phyloP scores from a whole-genome alignment of 2,113 vertebrate species.

The Pundamilia nyererei region DNA sequence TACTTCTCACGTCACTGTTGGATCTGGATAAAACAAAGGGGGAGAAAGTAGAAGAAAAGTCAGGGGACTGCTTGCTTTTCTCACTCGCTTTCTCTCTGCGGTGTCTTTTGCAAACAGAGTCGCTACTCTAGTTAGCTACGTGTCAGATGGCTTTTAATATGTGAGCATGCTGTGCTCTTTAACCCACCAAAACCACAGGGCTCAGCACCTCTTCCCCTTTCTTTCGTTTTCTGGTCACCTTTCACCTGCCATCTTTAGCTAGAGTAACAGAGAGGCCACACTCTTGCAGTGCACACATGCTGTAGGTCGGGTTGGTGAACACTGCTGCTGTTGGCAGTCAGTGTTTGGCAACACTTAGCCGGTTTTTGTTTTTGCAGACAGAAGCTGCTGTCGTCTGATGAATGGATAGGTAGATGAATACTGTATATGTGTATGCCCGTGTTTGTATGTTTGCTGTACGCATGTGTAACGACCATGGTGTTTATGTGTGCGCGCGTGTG shows the following conservation, averaged over 20 bases:
- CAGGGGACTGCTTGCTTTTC: background rate
- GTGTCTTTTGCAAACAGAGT: conserved; percentile 45
- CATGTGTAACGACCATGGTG: background rate
- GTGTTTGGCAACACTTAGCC: conserved; percentile 38
- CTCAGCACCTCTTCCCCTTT: background rate
- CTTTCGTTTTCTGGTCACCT: background rate
- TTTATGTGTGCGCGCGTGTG: background rate
- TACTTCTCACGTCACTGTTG: background rate
- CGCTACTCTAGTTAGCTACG: conserved; percentile 26
- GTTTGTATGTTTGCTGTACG: background rate
- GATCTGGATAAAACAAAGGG: conserved; percentile 23
- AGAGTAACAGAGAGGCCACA: background rate
- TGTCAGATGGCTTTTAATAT: conserved; percentile 67
- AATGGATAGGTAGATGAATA: conserved; percentile 46
- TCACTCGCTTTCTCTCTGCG: background rate
- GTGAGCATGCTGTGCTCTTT: conserved; percentile 68
- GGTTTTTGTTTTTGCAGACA: conserved; percentile 65
- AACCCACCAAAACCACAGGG: conserved; percentile 60
- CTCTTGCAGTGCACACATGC: background rate
- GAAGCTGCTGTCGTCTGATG: conserved; percentile 40
- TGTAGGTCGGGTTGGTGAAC: conserved; percentile 21
- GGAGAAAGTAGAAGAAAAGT: background rate
- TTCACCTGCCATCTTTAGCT: background rate
- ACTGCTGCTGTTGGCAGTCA: conserved; percentile 30
- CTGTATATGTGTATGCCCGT: background rate